Evolutionary conservation across 2,797 vertebrate genomes (phyloP).

Genomic region (Oreochromis grahami): DNA sequence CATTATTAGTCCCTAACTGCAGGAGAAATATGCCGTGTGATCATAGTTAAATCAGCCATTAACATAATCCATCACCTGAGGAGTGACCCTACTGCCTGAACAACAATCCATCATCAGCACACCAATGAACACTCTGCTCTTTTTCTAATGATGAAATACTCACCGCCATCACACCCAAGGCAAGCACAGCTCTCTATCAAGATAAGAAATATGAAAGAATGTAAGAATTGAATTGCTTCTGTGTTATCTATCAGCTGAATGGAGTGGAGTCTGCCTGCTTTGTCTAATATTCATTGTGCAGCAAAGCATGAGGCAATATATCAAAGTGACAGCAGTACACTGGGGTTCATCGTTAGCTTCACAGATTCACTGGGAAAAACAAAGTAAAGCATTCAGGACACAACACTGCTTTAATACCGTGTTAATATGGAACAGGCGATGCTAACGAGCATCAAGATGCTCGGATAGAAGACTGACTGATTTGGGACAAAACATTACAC

Average conservation of each 20-base stretch:
- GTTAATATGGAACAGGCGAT: neutral
- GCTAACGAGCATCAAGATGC: neutral
- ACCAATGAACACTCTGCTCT: slow-evolving; percentile 12
- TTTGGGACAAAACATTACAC: neutral
- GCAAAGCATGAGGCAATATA: slow-evolving; percentile 18
- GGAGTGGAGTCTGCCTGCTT: neutral
- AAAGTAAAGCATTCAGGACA: neutral
- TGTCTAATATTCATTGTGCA: slow-evolving; percentile 35
- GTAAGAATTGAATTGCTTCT: neutral
- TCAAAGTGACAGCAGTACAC: slow-evolving; percentile 42
- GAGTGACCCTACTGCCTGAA: slow-evolving; percentile 1
- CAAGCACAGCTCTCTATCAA: neutral
- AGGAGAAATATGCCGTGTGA: slow-evolving; percentile 26
- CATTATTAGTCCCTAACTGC: slow-evolving; percentile 31
- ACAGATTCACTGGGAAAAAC: neutral
- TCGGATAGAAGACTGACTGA: neutral
- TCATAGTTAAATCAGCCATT: slow-evolving; percentile 32
- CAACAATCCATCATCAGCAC: slow-evolving; percentile 33
- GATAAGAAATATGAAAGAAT: slow-evolving; percentile 24
- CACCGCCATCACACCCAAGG: neutral
- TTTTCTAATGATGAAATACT: slow-evolving; percentile 38
- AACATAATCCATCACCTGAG: slow-evolving; percentile 41
- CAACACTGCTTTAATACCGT: neutral
- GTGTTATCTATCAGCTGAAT: slow-evolving; percentile 9
- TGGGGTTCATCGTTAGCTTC: neutral